These are phyloP conservation scores for Ramazzottius varieornatus DNA, from an alignment of 2,888 invertebrate genomes.

Conservation along the genomic window DNA sequence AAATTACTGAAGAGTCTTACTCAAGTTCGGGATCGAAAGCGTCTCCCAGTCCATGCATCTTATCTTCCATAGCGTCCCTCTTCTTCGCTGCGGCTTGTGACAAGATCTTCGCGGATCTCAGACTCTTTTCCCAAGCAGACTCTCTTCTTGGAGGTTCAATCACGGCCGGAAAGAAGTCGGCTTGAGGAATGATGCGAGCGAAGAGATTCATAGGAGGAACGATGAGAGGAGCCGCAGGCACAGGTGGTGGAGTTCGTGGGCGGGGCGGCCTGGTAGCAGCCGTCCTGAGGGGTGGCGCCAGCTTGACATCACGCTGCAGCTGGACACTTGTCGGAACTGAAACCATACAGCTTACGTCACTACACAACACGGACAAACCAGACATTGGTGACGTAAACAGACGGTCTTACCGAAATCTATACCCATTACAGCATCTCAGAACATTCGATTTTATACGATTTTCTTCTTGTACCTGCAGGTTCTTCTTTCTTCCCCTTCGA, in stretches of 20 bases:
- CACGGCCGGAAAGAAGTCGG: not conserved
- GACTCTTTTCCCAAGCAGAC: conserved; percentile 23
- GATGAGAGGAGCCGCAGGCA: not conserved
- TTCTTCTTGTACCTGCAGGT: too few species aligned
- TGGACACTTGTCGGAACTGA: too few species aligned
- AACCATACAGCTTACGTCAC: too few species aligned
- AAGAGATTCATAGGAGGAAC: too few species aligned
- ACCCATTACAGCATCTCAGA: too few species aligned
- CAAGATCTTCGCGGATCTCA: conserved; percentile 19
- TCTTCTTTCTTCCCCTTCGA: not conserved
- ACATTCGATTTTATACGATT: too few species aligned
- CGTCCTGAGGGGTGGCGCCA: not conserved
- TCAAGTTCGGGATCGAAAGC: not conserved
- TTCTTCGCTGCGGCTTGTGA: not conserved
- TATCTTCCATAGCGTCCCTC: not conserved
- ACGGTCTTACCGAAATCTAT: too few species aligned
- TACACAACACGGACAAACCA: too few species aligned
- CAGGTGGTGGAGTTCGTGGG: not conserved
- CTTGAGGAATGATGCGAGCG: not conserved
- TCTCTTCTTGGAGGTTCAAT: conserved; percentile 11
- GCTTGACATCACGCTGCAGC: not conserved
- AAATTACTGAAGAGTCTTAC: not conserved
- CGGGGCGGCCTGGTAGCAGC: not conserved
- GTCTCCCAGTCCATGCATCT: not conserved
- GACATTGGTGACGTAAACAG: too few species aligned